phyloP scores from a whole-genome alignment of 2,888 invertebrate species.

The Papilio demoleus region DNA sequence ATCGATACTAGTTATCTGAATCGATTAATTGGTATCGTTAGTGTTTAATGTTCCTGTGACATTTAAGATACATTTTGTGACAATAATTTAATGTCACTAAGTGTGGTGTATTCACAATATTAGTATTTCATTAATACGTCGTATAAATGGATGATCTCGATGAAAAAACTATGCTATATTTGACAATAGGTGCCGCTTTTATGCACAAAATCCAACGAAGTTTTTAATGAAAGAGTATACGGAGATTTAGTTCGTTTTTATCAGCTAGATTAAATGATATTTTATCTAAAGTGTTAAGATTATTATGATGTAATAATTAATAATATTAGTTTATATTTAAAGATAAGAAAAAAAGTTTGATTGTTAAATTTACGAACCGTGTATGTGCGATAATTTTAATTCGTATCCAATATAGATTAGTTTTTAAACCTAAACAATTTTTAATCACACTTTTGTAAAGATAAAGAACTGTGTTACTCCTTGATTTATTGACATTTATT shows the following conservation, averaged over 20 bases:
- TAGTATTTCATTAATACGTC: no score
- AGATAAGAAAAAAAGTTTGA: not conserved
- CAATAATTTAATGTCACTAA: not conserved
- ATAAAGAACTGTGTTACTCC: not conserved
- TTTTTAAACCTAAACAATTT: conserved; percentile 10
- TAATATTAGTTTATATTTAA: not conserved
- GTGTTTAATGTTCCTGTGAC: not conserved
- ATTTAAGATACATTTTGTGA: not conserved
- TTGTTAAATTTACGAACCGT: conserved; percentile 12
- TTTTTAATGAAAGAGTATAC: no score
- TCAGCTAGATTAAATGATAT: no score
- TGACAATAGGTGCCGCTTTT: no score
- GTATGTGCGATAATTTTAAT: conserved; percentile 10
- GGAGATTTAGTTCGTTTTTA: no score
- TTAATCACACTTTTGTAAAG: not conserved
- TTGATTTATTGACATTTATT: no score
- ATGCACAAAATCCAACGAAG: no score
- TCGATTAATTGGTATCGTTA: not conserved
- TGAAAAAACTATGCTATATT: no score
- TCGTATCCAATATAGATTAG: not conserved
- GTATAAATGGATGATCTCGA: no score
- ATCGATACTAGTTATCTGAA: conserved; percentile 23
- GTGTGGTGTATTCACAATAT: not conserved
- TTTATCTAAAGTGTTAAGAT: no score
- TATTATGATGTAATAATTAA: not conserved